Evolutionary conservation across 1,140 invertebrate genomes (phyloP).

Genomic region (Drosophila lacteicornis): DNA sequence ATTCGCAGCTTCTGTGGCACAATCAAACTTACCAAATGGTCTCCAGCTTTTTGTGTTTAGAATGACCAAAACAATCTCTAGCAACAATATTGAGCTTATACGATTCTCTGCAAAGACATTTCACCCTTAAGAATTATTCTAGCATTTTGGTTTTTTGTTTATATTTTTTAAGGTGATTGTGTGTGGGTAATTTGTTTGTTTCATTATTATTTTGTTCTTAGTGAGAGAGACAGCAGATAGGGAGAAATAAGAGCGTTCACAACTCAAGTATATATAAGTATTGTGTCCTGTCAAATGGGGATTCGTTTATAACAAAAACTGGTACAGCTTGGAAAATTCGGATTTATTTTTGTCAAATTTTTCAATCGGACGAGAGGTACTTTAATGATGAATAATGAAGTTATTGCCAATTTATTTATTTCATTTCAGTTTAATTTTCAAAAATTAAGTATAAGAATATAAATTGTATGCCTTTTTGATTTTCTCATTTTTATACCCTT

Average conservation of each 20-base stretch:
- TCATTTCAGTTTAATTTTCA: background rate
- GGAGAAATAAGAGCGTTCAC: slow-evolving; percentile 51
- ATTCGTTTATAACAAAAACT: too few species aligned
- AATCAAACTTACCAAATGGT: slow-evolving; percentile 85
- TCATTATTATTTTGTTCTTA: slow-evolving; percentile 14
- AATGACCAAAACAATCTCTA: slow-evolving; percentile 85
- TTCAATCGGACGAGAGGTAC: background rate
- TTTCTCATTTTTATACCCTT: too few species aligned
- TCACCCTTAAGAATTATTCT: slow-evolving; percentile 85
- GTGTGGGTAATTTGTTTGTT: slow-evolving; percentile 51
- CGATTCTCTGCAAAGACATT: slow-evolving; percentile 85
- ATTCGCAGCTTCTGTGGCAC: slow-evolving; percentile 72
- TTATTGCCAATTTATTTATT: background rate
- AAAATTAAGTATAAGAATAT: too few species aligned
- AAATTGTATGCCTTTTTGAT: too few species aligned
- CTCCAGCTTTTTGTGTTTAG: slow-evolving; percentile 84
- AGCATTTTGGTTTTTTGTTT: slow-evolving; percentile 68
- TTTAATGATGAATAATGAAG: too few species aligned
- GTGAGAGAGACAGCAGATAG: slow-evolving; percentile 54
- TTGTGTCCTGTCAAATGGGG: background rate
- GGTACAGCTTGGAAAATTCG: background rate
- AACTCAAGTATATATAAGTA: slow-evolving; percentile 36
- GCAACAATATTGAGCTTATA: slow-evolving; percentile 85
- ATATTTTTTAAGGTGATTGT: slow-evolving; percentile 55
- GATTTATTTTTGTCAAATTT: background rate